These are phyloP conservation scores for Porites lutea DNA, from an alignment of 64 coral and sea anemone genomes.

Conservation along the genomic window DNA sequence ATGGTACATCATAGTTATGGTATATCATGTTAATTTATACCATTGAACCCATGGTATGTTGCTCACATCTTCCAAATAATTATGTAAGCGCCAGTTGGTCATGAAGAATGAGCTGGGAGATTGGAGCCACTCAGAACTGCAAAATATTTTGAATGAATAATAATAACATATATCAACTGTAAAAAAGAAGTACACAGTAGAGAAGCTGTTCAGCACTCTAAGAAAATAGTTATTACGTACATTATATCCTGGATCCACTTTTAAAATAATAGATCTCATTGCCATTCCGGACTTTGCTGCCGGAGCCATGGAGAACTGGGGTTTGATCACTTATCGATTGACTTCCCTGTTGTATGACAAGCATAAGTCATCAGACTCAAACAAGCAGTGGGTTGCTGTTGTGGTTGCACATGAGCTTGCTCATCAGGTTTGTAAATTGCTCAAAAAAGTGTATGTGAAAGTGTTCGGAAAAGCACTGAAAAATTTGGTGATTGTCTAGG, in stretches of 20 bases:
- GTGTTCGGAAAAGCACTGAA: not conserved
- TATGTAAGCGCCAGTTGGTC: no score
- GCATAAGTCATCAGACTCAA: slow-evolving; percentile 71
- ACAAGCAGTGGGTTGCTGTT: slow-evolving; percentile 92
- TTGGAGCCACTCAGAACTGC: no score
- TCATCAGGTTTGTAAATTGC: slow-evolving; percentile 86
- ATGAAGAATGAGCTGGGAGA: no score
- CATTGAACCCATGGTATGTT: no score
- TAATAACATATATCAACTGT: no score
- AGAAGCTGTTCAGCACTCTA: no score
- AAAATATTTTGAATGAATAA: no score
- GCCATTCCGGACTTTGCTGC: slow-evolving; percentile 96
- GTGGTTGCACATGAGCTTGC: slow-evolving; percentile 90
- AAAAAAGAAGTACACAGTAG: no score
- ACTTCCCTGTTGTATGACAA: slow-evolving; percentile 89
- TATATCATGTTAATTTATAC: no score
- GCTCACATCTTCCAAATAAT: no score
- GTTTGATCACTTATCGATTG: slow-evolving; percentile 93
- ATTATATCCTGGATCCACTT: not conserved
- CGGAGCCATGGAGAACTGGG: slow-evolving; percentile 97
- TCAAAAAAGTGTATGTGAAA: not conserved
- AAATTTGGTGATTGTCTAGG: not conserved
- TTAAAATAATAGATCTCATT: slow-evolving; percentile 79
- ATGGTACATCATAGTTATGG: no score
- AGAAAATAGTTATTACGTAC: no score